Percentiles rank a stretch among this genome's conserved stretches.
phyloP scores from a whole-genome alignment of 92 coral and sea anemone genomes.

The Desmophyllum pertusum region DNA sequence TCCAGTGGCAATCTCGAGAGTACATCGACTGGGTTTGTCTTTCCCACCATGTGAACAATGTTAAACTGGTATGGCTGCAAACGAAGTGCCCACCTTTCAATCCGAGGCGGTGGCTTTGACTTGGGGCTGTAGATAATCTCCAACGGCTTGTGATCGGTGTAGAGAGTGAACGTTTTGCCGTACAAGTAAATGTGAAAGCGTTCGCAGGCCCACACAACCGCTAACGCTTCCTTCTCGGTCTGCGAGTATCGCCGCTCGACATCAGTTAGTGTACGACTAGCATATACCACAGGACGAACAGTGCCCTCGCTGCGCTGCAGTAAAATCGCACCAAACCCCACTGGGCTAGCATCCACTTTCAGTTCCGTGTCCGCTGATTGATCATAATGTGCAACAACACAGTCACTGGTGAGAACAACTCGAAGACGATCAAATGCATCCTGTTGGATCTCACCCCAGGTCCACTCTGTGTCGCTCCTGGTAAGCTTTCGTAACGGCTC shows the following conservation, averaged over 20 bases:
- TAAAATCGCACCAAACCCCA: constrained; percentile 14
- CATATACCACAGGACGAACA: constrained; percentile 19
- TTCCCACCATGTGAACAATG: constrained; percentile 31
- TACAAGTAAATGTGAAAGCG: not conserved
- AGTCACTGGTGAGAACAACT: constrained; percentile 17
- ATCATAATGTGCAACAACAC: constrained; percentile 20
- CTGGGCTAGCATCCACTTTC: constrained; percentile 20
- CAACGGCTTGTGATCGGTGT: not conserved
- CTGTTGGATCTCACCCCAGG: not conserved
- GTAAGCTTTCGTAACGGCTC: too few species aligned
- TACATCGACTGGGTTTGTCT: constrained; percentile 39
- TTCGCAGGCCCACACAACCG: not conserved
- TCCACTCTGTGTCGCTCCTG: too few species aligned
- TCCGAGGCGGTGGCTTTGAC: constrained; percentile 11
- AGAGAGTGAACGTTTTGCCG: not conserved
- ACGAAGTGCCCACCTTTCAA: constrained; percentile 7
- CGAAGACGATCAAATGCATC: constrained; percentile 2
- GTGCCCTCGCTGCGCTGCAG: too few species aligned
- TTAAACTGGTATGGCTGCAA: constrained; percentile 12
- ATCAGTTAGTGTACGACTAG: constrained; percentile 22
- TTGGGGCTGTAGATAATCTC: constrained; percentile 1
- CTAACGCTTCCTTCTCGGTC: not conserved
- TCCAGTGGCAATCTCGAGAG: constrained; percentile 30
- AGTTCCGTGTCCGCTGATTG: not conserved
- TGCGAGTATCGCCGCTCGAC: constrained; percentile 5